These are phyloP conservation scores for Microcebus tavaratra DNA, from an alignment of 2,113 vertebrate genomes.

Conservation along the genomic window DNA sequence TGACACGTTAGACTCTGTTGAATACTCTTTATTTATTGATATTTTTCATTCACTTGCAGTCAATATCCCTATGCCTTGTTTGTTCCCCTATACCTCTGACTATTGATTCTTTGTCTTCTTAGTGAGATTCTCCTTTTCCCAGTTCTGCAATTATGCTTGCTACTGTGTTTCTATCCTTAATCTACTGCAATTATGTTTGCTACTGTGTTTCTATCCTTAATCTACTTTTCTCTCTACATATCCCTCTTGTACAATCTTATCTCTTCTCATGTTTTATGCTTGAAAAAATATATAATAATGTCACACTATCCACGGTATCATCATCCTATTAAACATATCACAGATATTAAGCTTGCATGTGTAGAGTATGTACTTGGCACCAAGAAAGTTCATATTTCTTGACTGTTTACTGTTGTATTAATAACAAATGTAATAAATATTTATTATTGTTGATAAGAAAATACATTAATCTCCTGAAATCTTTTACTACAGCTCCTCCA, in stretches of 20 bases:
- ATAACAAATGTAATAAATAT: too few species aligned
- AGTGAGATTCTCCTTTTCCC: not conserved
- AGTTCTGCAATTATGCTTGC: not conserved
- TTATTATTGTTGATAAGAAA: too few species aligned
- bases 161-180: not conserved
- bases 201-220: not conserved
- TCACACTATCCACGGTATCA: not conserved
- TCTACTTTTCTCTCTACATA: not conserved
- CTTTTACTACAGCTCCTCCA: not conserved
- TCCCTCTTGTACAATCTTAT: not conserved
- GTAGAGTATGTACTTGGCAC: not conserved
- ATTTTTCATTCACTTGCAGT: not conserved
- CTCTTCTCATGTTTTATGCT: not conserved
- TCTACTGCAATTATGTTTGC: not conserved
- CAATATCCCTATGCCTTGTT: not conserved
- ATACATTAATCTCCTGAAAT: not conserved
- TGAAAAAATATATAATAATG: not conserved
- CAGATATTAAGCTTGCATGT: not conserved
- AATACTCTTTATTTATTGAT: not conserved
- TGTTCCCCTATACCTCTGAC: not conserved
- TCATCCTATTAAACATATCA: not conserved
- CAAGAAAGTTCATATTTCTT: not conserved
- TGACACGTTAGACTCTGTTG: not conserved
- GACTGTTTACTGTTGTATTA: not conserved
- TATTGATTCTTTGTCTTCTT: not conserved